phyloP scores from a whole-genome alignment of 2,888 invertebrate genomes.

The Noctua comes region DNA sequence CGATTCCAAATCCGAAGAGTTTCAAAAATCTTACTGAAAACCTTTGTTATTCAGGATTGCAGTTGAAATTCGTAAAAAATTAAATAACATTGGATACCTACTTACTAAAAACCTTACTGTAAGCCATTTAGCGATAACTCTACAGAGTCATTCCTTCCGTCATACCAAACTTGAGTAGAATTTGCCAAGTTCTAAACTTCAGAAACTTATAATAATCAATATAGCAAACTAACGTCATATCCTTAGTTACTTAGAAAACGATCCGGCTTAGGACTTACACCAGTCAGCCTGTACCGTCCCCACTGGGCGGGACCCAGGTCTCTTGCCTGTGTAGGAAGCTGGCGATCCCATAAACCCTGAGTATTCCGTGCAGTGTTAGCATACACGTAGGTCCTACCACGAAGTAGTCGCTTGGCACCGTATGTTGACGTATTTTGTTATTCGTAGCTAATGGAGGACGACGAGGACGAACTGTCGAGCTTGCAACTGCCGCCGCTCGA shows the following conservation, averaged over 20 bases:
- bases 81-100: not conserved
- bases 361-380: conserved; percentile 47
- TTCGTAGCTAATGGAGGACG: conserved; percentile 86
- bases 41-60: not conserved
- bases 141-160: not conserved
- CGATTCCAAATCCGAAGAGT: not conserved
- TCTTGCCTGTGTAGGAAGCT: too few species aligned
- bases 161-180: not conserved
- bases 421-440: conserved; percentile 86
- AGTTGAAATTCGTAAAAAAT: not conserved
- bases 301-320: not conserved
- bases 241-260: conserved; percentile 2
- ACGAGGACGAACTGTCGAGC: conserved; percentile 81
- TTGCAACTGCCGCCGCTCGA: conserved; percentile 84
- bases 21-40: not conserved
- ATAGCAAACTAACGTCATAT: not conserved
- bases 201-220: not conserved
- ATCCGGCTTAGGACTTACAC: not conserved
- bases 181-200: not conserved
- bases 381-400: conserved; percentile 52
- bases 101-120: not conserved
- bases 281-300: not conserved
- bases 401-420: conserved; percentile 87
- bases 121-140: not conserved
- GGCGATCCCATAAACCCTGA: too few species aligned